These are phyloP conservation scores for Cavia porcellus DNA, from an alignment of 2,113 vertebrate species.

Conservation along the genomic window DNA sequence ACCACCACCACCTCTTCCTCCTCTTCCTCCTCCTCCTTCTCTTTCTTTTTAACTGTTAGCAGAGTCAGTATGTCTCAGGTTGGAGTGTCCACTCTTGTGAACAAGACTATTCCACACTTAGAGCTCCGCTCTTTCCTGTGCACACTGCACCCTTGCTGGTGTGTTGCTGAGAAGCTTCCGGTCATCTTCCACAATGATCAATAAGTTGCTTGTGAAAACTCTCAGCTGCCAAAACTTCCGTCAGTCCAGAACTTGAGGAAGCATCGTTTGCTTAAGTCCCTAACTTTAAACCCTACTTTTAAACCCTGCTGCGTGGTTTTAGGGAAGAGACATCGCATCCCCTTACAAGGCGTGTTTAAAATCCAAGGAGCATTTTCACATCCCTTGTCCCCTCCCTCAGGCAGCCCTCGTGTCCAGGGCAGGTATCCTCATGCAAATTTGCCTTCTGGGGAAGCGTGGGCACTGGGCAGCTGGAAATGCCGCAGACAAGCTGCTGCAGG, in stretches of 20 bases:
- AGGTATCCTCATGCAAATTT: background rate
- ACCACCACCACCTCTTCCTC: no score
- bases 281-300: no score
- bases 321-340: no score
- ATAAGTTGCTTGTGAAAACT: background rate
- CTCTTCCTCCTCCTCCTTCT: no score
- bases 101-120: fast-evolving
- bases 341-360: no score
- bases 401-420: no score
- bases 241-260: background rate
- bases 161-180: background rate
- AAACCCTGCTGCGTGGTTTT: background rate
- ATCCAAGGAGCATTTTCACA: no score
- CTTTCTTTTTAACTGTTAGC: background rate
- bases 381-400: no score
- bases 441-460: background rate
- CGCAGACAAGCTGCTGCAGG: background rate
- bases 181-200: fast-evolving
- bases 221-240: background rate
- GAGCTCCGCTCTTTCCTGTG: fast-evolving
- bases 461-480: background rate
- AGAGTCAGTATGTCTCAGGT: background rate
- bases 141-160: background rate
- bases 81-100: background rate
- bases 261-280: background rate